Base-by-base conservation (phyloP, 2,888 invertebrate genomes). In the Volucella zonaria region DNA sequence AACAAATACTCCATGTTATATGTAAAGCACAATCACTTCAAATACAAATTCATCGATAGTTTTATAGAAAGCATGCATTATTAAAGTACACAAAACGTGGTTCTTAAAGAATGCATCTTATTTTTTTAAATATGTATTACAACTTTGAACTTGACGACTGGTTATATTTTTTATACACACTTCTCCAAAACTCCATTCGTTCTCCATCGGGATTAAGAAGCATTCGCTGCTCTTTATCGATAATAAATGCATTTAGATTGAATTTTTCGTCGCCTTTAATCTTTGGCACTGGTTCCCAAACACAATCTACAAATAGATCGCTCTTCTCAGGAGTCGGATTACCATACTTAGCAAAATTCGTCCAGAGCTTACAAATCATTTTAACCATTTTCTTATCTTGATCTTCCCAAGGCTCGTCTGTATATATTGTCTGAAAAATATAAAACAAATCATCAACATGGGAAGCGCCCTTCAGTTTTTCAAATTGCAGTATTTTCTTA, bases 401-500 rank as follows among this genome's bases (percentile, higher is more conserved):
- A 0, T 88, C 81, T 8, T 88, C 71, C 71, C 88, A 85, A 10
- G 82, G 66, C 0, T 87, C 71, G 11, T 78, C 86, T 0, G 80
- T 77, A 86, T 88, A 88, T 0, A 9, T n/a, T 0, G 83, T 58
- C 88, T 93, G 93, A 40, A 95, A 92, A 1, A 95, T 79, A 87
- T 95, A 95, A 11, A 93, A 93, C 0, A 93, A 89, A 0, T 95
- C 95, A 86, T 95, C 95, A 0, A 92, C 93, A 88, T 95, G 95
- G 49, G 93, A 93, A 0, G 93, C 93, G 3, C 95, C 95, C 86
- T 90, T 89, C 0, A 91, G 43, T 0, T 93, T 90, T 0, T 92
- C 86, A 12, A 93, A 90, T 40, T 92, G 90, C 12, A 91, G 88
- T 9, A 91, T 88, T 68, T 91, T 92, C 87, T 94, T 94, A 18